Conservation (phyloP, 2,888 invertebrate species). For the Thecophora atra region DNA sequence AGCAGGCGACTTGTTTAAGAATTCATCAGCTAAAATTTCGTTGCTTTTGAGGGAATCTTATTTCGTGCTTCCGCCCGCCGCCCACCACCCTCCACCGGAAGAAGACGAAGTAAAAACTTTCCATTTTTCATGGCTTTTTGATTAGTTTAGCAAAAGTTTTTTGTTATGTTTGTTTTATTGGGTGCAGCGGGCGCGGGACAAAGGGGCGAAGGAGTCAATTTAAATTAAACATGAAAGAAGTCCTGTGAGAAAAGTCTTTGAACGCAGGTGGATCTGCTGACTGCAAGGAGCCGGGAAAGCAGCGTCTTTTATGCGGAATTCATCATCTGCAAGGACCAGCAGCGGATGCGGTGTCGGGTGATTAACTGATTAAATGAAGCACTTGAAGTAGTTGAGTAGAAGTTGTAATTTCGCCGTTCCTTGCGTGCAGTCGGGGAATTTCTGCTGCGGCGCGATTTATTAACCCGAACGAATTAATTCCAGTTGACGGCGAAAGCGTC, state of each 20-base stretch:
- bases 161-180: conserved; percentile 9
- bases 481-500: neutral
- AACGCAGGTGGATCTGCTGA: neutral
- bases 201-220: conserved; percentile 23
- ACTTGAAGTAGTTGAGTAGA: conserved; percentile 31
- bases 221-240: conserved; percentile 34
- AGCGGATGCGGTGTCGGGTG: conserved; percentile 14
- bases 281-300: neutral
- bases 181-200: neutral
- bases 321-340: neutral
- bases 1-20: conserved; percentile 29
- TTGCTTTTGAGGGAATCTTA: conserved; percentile 22
- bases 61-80: neutral
- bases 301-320: neutral
- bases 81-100: conserved; percentile 5
- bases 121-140: conserved; percentile 35
- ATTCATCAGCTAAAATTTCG: conserved; percentile 33
- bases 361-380: conserved; percentile 35
- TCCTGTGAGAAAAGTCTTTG: conserved; percentile 19
- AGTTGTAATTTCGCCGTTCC: conserved; percentile 17
- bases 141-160: conserved; percentile 37
- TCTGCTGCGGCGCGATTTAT: conserved; percentile 32
- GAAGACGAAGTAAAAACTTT: conserved; percentile 31
- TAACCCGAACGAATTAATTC: conserved; percentile 33
- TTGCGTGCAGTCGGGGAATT: conserved; percentile 10